Base-by-base conservation (phyloP, 2,113 vertebrate species). In the Hydropotes inermis region DNA sequence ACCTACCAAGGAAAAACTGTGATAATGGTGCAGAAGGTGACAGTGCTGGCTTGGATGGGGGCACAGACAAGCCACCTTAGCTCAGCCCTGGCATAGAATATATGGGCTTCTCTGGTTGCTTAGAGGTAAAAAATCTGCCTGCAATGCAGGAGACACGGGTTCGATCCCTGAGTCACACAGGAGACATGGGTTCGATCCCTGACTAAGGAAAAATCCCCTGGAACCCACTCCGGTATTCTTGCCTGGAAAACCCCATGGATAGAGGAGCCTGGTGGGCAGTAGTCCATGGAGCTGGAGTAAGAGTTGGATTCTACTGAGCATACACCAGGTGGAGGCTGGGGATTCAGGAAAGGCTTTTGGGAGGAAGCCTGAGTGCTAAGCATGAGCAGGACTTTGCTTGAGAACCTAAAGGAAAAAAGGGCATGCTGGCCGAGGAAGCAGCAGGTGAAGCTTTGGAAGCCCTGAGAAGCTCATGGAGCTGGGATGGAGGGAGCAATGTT, bases 401-500 rank as follows among this genome's bases (percentile, higher is more conserved):
- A n/a, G 23, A 36, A 7, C 3, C 7, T 3, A 61, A 47, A 39
- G 89, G 58, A 14, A 1, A 10, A 50, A 43, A 43, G 58, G 15
- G 7, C 21, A 0, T 4, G 3, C 17, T 14, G 76, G 82, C 3
- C 0, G 33, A 6, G 23, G 55, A 16, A 14, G 64, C 1, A 10
- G 36, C 3, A 15, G 0, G 99, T 47, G 99, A 99, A 97, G 99
- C 99, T 97, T 96, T 99, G 98, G 99, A 99, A 98, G 99, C 99
- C 95, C 30, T 99, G 99, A 98, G 99, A 99, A 96, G 99, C 99
- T 83, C 98, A 99, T 94, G 99, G 99, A 99, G 99, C 99, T 99
- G 93, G 21, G 30, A 21, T 45, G 13, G 21, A 57, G 61, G 70
- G 58, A 39, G 43, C 60, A 36, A 17, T 23, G 28, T 54, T 36